Evolutionary conservation across 1,140 invertebrate genomes (phyloP).

Genomic region (Gonioctena quinquepunctata): DNA sequence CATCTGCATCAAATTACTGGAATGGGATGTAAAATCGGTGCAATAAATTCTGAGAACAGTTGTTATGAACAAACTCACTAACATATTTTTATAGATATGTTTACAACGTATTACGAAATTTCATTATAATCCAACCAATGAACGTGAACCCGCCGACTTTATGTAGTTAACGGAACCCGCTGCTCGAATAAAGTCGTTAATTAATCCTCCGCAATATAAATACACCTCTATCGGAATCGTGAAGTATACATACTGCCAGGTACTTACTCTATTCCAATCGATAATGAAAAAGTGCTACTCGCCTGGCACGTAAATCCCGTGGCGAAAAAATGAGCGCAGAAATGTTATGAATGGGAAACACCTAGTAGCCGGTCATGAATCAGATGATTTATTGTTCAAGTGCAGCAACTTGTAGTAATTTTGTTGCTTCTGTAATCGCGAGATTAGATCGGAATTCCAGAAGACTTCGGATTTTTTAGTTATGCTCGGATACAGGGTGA

Average conservation of each 20-base stretch:
- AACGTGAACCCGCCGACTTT: neutral
- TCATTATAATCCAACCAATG: neutral
- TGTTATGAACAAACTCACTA: too few relatives aligned
- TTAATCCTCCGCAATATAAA: neutral
- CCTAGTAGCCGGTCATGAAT: neutral
- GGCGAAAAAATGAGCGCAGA: neutral
- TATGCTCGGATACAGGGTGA: too few relatives aligned
- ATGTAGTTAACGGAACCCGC: neutral
- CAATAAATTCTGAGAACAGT: too few relatives aligned
- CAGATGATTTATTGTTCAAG: neutral
- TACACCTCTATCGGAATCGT: neutral
- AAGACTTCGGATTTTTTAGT: too few relatives aligned
- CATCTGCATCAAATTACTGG: too few relatives aligned
- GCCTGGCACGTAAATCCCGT: neutral
- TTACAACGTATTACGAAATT: neutral
- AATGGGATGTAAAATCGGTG: too few relatives aligned
- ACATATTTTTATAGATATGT: neutral
- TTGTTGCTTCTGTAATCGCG: neutral
- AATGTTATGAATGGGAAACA: constrained; percentile 9
- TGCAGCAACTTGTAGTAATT: too few relatives aligned
- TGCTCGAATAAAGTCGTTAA: neutral
- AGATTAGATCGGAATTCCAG: neutral
- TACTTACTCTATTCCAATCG: too few relatives aligned
- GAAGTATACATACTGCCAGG: neutral
- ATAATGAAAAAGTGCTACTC: neutral